A percentile compares a stretch with the other conserved stretches of the same genome.
These are phyloP conservation scores for Melanotus villosus DNA, from an alignment of 2,888 invertebrate species.

Conservation along the genomic window DNA sequence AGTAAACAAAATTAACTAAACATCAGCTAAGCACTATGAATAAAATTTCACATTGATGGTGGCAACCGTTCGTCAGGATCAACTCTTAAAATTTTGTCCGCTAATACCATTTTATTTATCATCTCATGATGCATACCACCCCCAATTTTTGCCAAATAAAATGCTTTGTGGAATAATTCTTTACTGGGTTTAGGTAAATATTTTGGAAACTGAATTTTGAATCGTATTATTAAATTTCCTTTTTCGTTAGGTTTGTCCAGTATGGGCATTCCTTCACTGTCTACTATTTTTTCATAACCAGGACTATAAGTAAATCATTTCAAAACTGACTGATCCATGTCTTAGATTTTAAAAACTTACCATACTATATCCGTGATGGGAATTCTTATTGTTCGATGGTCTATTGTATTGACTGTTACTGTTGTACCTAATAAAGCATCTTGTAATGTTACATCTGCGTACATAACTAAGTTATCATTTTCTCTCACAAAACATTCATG, in stretches of 20 bases:
- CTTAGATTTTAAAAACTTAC: slow-evolving; percentile 61
- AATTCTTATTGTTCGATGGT: slow-evolving; percentile 77
- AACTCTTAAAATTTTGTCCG: slow-evolving; percentile 67
- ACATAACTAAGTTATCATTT: slow-evolving; percentile 78
- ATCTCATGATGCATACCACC: slow-evolving; percentile 62
- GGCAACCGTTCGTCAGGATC: slow-evolving; percentile 65
- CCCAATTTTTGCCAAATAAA: slow-evolving; percentile 63
- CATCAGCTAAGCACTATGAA: no score
- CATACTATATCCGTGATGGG: slow-evolving; percentile 81
- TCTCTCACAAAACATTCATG: slow-evolving; percentile 78
- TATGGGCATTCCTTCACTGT: slow-evolving; percentile 82
- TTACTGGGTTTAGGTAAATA: slow-evolving; percentile 71
- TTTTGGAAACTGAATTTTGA: slow-evolving; percentile 73
- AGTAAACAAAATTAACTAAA: no score
- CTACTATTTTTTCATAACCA: slow-evolving; percentile 78
- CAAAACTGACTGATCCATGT: not conserved
- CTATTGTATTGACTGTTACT: slow-evolving; percentile 78
- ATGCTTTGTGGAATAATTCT: slow-evolving; percentile 63
- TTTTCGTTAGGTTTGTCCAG: slow-evolving; percentile 74
- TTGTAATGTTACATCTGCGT: slow-evolving; percentile 74
- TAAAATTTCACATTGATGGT: no score
- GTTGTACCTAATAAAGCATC: slow-evolving; percentile 82
- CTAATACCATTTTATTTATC: slow-evolving; percentile 66
- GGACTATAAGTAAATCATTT: slow-evolving; percentile 67
- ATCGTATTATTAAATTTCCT: slow-evolving; percentile 80